A percentile compares a stretch with the other conserved stretches of the same genome.
These are phyloP conservation scores for Thaumatotibia leucotreta DNA, from an alignment of 1,140 invertebrate genomes.

Conservation along the genomic window DNA sequence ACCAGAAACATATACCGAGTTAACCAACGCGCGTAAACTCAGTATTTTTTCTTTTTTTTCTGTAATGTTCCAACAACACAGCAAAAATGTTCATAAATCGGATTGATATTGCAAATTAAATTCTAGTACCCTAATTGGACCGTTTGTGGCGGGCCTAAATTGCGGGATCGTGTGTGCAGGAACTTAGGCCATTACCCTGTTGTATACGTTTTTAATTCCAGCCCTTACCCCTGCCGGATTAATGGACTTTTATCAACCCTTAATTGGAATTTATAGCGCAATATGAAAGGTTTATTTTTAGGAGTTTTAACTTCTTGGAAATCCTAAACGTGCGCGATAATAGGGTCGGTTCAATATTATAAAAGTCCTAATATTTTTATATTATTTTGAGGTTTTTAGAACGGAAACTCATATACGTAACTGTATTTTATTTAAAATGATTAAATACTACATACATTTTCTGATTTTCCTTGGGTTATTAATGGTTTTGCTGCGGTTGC, in stretches of 20 bases:
- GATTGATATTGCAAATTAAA: slow-evolving; percentile 7
- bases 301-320: neutral
- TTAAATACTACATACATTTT: too few relatives aligned
- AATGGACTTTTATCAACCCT: slow-evolving; percentile 16
- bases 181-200: slow-evolving; percentile 18
- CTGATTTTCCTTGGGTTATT: too few relatives aligned
- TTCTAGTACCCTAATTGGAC: neutral
- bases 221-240: slow-evolving; percentile 3
- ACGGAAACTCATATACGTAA: too few relatives aligned
- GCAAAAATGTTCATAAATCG: neutral
- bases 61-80: neutral
- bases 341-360: too few relatives aligned
- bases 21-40: too few relatives aligned
- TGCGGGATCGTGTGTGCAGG: neutral
- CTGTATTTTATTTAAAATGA: too few relatives aligned
- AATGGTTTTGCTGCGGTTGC: too few relatives aligned
- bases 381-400: too few relatives aligned
- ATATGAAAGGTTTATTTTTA: neutral
- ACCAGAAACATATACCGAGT: too few relatives aligned
- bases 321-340: too few relatives aligned
- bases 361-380: too few relatives aligned
- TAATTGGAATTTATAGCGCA: slow-evolving; percentile 12
- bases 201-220: slow-evolving; percentile 20
- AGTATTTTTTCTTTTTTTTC: neutral
- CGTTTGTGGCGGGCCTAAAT: slow-evolving; percentile 1